Evolutionary conservation across 2,888 invertebrate genomes (phyloP).

Genomic region (Callimorpha dominula): DNA sequence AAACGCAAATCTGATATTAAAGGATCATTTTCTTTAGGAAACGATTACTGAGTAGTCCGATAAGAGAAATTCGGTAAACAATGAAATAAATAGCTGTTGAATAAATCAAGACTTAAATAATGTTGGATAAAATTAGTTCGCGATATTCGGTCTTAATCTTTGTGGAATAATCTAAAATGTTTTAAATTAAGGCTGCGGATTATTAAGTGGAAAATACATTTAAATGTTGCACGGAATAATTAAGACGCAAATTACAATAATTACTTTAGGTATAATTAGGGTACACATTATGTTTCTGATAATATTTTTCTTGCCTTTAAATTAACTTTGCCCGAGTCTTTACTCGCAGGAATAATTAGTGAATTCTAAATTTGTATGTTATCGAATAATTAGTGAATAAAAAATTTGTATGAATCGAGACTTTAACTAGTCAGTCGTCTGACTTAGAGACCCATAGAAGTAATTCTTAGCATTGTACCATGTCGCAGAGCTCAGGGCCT

Average conservation of each 20-base stretch:
- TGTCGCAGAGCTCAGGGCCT: too few relatives aligned
- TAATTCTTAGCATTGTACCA: too few relatives aligned
- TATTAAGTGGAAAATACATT: constrained; percentile 37
- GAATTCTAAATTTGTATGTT: background rate
- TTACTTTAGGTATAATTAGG: constrained; percentile 30
- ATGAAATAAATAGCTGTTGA: constrained; percentile 49
- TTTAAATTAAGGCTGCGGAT: constrained; percentile 40
- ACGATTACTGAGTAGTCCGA: constrained; percentile 55
- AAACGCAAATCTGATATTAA: constrained; percentile 80
- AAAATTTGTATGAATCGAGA: background rate
- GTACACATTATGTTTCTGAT: constrained; percentile 23
- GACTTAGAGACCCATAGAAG: background rate
- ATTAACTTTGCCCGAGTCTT: constrained; percentile 1
- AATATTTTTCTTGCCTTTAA: constrained; percentile 20
- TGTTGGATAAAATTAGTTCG: constrained; percentile 40
- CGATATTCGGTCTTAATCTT: constrained; percentile 43
- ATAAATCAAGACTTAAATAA: constrained; percentile 48
- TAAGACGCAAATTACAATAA: constrained; percentile 29
- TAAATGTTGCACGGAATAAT: constrained; percentile 31
- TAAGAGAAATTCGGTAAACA: constrained; percentile 52
- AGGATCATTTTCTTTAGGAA: constrained; percentile 69
- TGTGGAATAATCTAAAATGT: constrained; percentile 41
- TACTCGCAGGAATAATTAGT: background rate
- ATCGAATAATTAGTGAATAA: background rate
- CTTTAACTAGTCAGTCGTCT: background rate